Evolutionary conservation across 2,888 invertebrate species (phyloP).

Genomic region (Microctonus hyperodae): DNA sequence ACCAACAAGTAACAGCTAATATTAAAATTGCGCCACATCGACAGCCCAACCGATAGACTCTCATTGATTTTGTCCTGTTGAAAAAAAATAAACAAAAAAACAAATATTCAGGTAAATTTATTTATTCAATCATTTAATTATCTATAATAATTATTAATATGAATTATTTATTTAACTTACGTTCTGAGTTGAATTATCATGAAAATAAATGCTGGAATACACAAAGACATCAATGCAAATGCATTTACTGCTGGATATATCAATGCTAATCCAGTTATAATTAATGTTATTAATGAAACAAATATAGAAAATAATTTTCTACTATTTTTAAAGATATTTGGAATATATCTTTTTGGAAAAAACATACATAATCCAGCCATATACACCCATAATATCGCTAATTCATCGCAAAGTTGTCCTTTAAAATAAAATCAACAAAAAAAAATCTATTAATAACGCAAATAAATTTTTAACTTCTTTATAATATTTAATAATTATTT

Average conservation of each 20-base stretch:
- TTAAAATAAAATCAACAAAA: not conserved
- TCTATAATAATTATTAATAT: constrained; percentile 10
- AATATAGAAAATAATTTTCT: constrained; percentile 71
- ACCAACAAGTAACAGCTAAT: constrained; percentile 79
- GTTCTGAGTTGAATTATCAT: constrained; percentile 73
- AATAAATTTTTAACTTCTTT: too few species aligned
- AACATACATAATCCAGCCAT: constrained; percentile 81
- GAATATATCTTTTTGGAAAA: constrained; percentile 75
- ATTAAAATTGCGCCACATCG: constrained; percentile 74
- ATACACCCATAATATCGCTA: constrained; percentile 83
- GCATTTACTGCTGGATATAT: constrained; percentile 84
- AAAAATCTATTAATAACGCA: not conserved
- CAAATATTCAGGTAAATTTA: constrained; percentile 25
- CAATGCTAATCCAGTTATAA: constrained; percentile 74
- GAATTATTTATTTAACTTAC: constrained; percentile 59
- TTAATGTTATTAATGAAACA: constrained; percentile 68
- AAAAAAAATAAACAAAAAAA: constrained; percentile 33
- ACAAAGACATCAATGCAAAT: constrained; percentile 79
- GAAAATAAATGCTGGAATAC: constrained; percentile 74
- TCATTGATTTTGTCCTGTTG: constrained; percentile 69
- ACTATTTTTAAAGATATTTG: constrained; percentile 71
- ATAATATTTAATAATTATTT: not conserved
- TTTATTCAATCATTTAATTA: not conserved
- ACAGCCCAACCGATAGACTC: constrained; percentile 76
- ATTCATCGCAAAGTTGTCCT: constrained; percentile 81